A percentile compares a stretch with the other conserved stretches of the same genome.
Evolutionary conservation across 2,888 invertebrate genomes (phyloP).

Genomic region (Orthosia gothica): DNA sequence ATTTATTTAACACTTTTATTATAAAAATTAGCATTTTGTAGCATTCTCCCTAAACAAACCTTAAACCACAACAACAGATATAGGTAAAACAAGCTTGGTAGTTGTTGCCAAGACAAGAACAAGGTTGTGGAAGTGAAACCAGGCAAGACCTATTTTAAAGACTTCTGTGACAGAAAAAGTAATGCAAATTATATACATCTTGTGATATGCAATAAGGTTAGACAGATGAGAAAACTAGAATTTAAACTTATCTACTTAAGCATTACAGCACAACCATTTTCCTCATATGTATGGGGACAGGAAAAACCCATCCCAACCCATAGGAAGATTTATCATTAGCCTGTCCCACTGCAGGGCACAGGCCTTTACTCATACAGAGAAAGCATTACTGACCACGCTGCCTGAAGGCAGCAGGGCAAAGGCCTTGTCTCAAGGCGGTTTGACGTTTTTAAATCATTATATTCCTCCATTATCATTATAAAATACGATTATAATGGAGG

Average conservation of each 20-base stretch:
- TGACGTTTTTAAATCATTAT: too few species aligned
- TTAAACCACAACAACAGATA: not conserved
- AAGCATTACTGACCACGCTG: too few species aligned
- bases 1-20: too few species aligned
- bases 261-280: constrained; percentile 28
- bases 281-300: constrained; percentile 29
- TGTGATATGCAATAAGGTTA: not conserved
- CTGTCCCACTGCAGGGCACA: too few species aligned
- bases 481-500: not conserved
- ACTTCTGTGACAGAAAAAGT: not conserved
- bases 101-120: not conserved
- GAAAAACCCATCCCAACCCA: constrained; percentile 24
- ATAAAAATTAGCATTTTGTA: too few species aligned
- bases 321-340: not conserved
- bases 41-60: too few species aligned
- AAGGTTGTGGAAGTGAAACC: not conserved
- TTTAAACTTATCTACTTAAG: not conserved
- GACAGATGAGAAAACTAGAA: not conserved
- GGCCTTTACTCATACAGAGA: too few species aligned
- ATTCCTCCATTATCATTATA: not conserved
- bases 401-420: too few species aligned
- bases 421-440: too few species aligned
- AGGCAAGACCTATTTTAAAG: not conserved
- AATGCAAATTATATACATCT: not conserved
- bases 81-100: not conserved